Percentiles rank a stretch among this genome's conserved stretches.
These are phyloP conservation scores for Patella pellucida DNA, from an alignment of 2,888 invertebrate species.

Conservation along the genomic window DNA sequence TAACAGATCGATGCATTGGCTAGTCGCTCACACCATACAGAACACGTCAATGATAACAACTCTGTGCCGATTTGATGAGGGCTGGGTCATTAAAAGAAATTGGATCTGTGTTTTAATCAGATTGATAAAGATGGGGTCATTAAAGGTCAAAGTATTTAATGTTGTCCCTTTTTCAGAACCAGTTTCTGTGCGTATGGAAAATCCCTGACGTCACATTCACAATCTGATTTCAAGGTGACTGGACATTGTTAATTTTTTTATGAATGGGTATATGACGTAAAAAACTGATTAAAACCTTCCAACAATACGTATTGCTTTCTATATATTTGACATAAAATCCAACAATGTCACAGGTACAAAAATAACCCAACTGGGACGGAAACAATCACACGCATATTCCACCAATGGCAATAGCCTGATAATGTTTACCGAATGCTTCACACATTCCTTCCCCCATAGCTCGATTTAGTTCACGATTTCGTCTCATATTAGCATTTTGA, in stretches of 20 bases:
- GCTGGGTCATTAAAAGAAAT: too few relatives aligned
- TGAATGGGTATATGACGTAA: too few relatives aligned
- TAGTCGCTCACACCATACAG: too few relatives aligned
- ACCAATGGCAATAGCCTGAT: background rate
- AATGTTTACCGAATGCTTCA: constrained; percentile 3
- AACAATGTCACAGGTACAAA: background rate
- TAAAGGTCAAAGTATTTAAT: too few relatives aligned
- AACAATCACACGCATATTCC: constrained; percentile 1
- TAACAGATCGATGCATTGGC: too few relatives aligned
- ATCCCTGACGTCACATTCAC: constrained; percentile 37
- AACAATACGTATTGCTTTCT: too few relatives aligned
- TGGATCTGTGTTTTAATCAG: too few relatives aligned
- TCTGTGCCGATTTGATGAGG: too few relatives aligned
- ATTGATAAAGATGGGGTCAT: too few relatives aligned
- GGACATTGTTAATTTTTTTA: constrained; percentile 21
- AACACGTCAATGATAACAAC: too few relatives aligned
- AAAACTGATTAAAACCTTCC: too few relatives aligned
- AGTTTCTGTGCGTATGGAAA: constrained; percentile 44
- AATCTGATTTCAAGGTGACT: constrained; percentile 30
- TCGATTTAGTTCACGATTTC: background rate
- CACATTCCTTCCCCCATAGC: background rate
- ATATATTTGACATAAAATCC: too few relatives aligned
- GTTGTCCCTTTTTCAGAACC: constrained; percentile 31
- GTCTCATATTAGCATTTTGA: background rate
- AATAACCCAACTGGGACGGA: background rate